phyloP scores from a whole-genome alignment of 2,797 vertebrate genomes.

The Mus spretus region DNA sequence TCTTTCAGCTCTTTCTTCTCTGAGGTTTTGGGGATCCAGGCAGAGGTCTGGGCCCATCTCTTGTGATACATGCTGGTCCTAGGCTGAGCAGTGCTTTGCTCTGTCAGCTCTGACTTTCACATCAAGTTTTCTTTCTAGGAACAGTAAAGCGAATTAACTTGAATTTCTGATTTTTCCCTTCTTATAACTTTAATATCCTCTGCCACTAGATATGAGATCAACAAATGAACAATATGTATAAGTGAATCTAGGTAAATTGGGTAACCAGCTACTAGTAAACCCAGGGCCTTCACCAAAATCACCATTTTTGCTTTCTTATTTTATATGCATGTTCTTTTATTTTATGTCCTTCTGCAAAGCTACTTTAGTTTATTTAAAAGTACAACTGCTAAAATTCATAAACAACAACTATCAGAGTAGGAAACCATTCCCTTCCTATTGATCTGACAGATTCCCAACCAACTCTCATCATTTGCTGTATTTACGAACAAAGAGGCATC shows the following conservation, averaged over 20 bases:
- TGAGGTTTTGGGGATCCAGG: background rate
- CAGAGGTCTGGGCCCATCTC: background rate
- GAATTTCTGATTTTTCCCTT: conserved; percentile 25
- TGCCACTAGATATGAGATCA: conserved; percentile 75
- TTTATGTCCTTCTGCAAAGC: conserved; percentile 51
- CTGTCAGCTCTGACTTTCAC: background rate
- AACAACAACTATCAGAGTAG: conserved; percentile 27
- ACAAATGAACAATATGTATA: conserved; percentile 76
- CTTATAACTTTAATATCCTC: conserved; percentile 66
- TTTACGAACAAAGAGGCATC: conserved; percentile 84
- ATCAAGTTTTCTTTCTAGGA: background rate
- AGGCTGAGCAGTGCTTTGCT: background rate
- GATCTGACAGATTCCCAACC: conserved; percentile 86
- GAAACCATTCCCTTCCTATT: conserved; percentile 77
- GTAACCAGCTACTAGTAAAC: conserved; percentile 31
- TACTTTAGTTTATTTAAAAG: conserved; percentile 54
- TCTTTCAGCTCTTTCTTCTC: background rate
- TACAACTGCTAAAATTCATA: conserved; percentile 52
- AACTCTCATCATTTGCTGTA: conserved; percentile 84
- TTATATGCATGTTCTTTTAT: background rate
- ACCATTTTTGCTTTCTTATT: conserved; percentile 30
- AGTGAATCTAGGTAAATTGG: conserved; percentile 81
- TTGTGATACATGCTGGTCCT: background rate
- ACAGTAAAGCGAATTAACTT: conserved; percentile 26
- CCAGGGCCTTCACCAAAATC: conserved; percentile 7